Evolutionary conservation across 2,113 vertebrate genomes (phyloP).

Genomic region (Erythrolamprus reginae): DNA sequence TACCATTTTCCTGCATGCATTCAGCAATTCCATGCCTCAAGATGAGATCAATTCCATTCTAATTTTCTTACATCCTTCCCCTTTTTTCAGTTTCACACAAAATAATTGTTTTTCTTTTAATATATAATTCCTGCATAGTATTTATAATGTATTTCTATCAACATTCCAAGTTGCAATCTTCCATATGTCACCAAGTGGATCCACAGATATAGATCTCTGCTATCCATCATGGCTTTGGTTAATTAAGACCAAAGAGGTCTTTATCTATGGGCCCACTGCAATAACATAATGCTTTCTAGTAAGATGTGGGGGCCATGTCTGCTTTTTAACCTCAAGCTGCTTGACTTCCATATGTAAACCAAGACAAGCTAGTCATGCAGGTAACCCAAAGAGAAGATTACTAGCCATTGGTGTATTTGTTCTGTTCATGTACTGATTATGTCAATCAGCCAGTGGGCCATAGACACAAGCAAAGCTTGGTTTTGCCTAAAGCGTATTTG

Average conservation of each 20-base stretch:
- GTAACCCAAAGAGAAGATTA: background rate
- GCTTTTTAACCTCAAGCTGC: background rate
- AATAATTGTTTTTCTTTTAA: background rate
- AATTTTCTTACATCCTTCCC: background rate
- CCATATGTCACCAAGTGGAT: background rate
- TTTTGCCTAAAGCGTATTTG: background rate
- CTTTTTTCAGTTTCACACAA: background rate
- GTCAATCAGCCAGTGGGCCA: background rate
- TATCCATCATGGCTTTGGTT: background rate
- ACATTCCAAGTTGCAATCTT: background rate
- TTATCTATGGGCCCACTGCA: background rate
- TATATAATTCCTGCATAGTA: background rate
- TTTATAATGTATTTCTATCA: background rate
- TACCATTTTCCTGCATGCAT: background rate
- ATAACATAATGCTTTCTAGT: background rate
- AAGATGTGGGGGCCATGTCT: background rate
- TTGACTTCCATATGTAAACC: background rate
- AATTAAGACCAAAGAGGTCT: background rate
- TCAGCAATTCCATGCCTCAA: background rate
- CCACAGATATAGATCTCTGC: background rate
- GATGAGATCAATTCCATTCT: background rate
- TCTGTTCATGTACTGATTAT: background rate
- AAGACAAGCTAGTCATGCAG: background rate
- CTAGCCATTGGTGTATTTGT: background rate
- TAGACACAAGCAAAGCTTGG: background rate